phyloP scores from a whole-genome alignment of 2,888 invertebrate species.

The Polietes domitor region DNA sequence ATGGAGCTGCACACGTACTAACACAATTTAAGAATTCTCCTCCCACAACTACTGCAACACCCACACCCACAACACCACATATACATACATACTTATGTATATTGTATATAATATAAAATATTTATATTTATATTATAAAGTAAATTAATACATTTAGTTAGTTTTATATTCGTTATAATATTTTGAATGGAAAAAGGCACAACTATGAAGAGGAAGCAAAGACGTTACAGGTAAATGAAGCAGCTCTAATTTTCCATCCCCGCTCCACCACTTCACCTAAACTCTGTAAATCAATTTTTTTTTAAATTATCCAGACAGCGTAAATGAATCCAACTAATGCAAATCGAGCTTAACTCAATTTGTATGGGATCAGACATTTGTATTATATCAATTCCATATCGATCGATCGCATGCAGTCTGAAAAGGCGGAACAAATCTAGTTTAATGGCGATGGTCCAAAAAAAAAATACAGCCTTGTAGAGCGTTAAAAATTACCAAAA shows the following conservation, averaged over 20 bases:
- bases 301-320: too few species aligned
- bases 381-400: too few species aligned
- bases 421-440: too few species aligned
- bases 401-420: too few species aligned
- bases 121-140: not conserved
- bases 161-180: constrained; percentile 2
- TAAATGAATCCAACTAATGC: too few species aligned
- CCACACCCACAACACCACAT: not conserved
- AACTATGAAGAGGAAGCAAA: constrained; percentile 83
- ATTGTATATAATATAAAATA: not conserved
- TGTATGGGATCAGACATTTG: too few species aligned
- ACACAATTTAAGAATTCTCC: not conserved
- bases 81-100: not conserved
- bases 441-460: too few species aligned
- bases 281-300: too few species aligned
- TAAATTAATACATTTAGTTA: constrained; percentile 44
- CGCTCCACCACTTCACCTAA: not conserved
- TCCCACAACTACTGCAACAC: not conserved
- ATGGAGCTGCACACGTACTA: constrained; percentile 60
- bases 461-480: too few species aligned
- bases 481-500: too few species aligned
- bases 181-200: constrained; percentile 78
- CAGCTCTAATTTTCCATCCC: not conserved
- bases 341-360: too few species aligned
- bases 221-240: constrained; percentile 83